Evolutionary conservation across 2,797 vertebrate species (phyloP), one percentile per base, ranked within the genome.

Genomic region (Hemibagrus guttatus): DNA sequence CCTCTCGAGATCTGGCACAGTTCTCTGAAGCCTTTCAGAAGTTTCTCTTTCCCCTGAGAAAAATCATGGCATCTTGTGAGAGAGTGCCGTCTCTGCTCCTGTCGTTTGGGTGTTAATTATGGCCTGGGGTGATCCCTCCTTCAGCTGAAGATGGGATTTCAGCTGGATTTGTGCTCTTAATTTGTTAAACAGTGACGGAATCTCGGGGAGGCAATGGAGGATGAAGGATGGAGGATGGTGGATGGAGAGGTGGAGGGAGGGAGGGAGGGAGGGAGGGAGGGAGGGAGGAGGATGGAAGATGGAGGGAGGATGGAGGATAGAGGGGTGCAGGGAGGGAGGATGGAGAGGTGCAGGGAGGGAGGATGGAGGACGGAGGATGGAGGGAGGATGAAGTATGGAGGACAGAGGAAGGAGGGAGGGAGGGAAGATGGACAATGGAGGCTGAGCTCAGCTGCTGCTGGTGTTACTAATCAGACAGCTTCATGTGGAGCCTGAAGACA

Each of bases 81-180:
- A 69, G 78, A 61, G 46, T 66, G 11, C 4, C 35, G 8, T 69
- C 64, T 75, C 74, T 81, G 61, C 59, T 54, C 71, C 46, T 52
- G 85, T 86, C 14, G 54, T 56, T 86, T 52, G 59, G 63, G 72
- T 52, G 83, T 89, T 90, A 90, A 91, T 91, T 90, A 84, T 46
- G 66, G 88, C 90, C 87, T 28, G 54, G 46, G 88, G 89, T 88
- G 75, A 83, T 87, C 79, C 58, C 31, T 28, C 58, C 85, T 81
- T 72, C 78, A 84, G 69, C 74, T 76, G 59, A 81, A 81, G 75
- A 61, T 78, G 82, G 80, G 81, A 83, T 46, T 17, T 68, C 58
- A n/a, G 59, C 11, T 35, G n/a, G 39, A 64, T 28, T 39, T 35
- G 79, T 35, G 35, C 71, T 58, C 80, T 86, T 76, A 71, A 52